Base-by-base conservation (phyloP, 2,797 vertebrate species). In the Clarias platycephalus region DNA sequence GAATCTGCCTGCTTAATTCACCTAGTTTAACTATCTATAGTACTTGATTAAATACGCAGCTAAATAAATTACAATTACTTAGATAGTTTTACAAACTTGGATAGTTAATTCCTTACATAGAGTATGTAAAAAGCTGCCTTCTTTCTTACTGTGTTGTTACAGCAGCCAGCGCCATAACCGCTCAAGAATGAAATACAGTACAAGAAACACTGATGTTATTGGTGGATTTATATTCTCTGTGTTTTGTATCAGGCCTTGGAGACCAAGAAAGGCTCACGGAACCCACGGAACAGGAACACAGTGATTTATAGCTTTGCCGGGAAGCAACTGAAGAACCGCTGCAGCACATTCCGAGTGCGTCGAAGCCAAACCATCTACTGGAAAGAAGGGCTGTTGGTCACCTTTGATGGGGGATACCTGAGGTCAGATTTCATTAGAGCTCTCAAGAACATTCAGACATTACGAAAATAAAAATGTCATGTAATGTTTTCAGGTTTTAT, bases 321-420 rank as follows among this genome's bases (percentile, higher is more conserved):
- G 80, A 94, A 87, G 79, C 96, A 97, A 90, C 93, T 91, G 87
- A 94, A 96, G 91, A 98, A 95, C 86, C 96, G 98, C 64, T 97
- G 98, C 90, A 99, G 97, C 93, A 99, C 98, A 0, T 99, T 99
- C 92, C 94, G 98, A 80, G 98, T 99, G 77, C 96, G 96, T 60
- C 96, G 98, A 88, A 98, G 95, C 87, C 97, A 99, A 91, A 99
- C 98, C 86, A 95, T 99, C 92, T 99, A 99, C 92, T 99, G 98
- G 98, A 98, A 97, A 91, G 98, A 99, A 89, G 98, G 98, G 60
- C 95, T 99, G 86, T 95, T 98, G 90, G 97, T 98, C 91, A 97
- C 96, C 1, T 99, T 98, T 78, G 96, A 97, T 20, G 97, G 98
- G n/a, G 98, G 98, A 81, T 98, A 97, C 93, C 94, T 99, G 88